phyloP scores from a whole-genome alignment of 2,888 invertebrate species.

The Oscheius onirici region DNA sequence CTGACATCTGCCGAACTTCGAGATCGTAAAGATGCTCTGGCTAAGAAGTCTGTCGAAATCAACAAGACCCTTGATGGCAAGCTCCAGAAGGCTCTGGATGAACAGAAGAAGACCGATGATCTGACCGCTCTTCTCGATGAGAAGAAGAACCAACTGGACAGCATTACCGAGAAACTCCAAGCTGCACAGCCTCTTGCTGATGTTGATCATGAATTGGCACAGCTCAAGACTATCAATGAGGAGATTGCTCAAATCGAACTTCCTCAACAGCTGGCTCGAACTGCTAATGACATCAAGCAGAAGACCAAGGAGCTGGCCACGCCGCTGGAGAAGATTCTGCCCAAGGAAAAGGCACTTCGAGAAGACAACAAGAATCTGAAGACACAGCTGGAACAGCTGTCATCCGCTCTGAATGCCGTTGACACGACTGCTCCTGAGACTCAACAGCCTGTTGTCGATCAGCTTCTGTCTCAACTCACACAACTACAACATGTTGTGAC shows the following conservation, averaged over 20 bases:
- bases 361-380: conserved; percentile 5
- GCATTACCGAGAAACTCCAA: not conserved
- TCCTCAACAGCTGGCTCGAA: not conserved
- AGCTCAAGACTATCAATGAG: not conserved
- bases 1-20: conserved; percentile 36
- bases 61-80: conserved; percentile 35
- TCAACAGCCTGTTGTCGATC: not conserved
- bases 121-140: conserved; percentile 4
- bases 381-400: not conserved
- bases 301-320: not conserved
- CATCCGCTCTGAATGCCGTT: not conserved
- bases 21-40: conserved; percentile 32
- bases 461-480: not conserved
- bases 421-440: not conserved
- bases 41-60: conserved; percentile 30
- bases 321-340: not conserved
- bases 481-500: not conserved
- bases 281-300: not conserved
- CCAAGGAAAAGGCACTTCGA: not conserved
- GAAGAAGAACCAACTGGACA: conserved; percentile 22
- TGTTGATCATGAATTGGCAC: no score
- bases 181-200: no score
- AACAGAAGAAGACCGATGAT: conserved; percentile 29
- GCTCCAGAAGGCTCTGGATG: conserved; percentile 34
- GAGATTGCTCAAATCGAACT: conserved; percentile 25